Percentiles rank a stretch among this genome's conserved stretches.
Conservation (phyloP, 2,888 invertebrate species). For the Drosophila mulleri region DNA sequence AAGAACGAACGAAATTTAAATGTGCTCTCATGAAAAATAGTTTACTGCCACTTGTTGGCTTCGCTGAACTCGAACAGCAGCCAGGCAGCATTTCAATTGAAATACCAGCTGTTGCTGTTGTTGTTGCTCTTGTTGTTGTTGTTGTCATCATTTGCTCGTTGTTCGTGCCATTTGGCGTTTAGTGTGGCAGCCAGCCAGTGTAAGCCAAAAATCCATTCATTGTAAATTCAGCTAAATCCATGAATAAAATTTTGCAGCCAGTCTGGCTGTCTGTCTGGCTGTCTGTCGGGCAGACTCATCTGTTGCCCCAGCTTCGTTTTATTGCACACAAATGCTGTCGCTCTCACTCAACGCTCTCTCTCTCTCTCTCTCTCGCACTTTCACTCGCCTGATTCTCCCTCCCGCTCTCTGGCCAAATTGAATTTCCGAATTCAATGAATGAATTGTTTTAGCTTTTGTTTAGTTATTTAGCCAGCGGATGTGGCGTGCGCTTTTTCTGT, state of each 20-base stretch:
- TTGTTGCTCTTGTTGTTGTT: slow-evolving; percentile 40
- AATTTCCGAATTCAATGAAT: slow-evolving; percentile 84
- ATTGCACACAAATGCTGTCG: slow-evolving; percentile 51
- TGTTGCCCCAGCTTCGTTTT: slow-evolving; percentile 65
- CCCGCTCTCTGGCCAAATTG: slow-evolving; percentile 70
- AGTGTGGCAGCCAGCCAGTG: slow-evolving; percentile 49
- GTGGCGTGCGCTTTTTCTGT: slow-evolving; percentile 22
- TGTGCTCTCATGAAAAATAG: slow-evolving; percentile 64
- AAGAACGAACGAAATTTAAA: slow-evolving; percentile 39
- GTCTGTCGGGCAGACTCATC: slow-evolving; percentile 41
- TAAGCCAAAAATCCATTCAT: slow-evolving; percentile 73
- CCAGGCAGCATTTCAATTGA: slow-evolving; percentile 69
- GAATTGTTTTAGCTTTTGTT: slow-evolving; percentile 82
- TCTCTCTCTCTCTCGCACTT: slow-evolving; percentile 6
- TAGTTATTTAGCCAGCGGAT: slow-evolving; percentile 63
- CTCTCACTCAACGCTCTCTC: slow-evolving; percentile 4
- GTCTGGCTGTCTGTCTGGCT: slow-evolving; percentile 1
- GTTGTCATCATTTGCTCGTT: slow-evolving; percentile 77
- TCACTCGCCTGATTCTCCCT: slow-evolving; percentile 3
- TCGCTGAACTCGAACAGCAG: slow-evolving; percentile 33
- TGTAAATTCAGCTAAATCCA: slow-evolving; percentile 79
- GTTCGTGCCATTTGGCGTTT: slow-evolving; percentile 64
- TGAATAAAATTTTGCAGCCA: slow-evolving; percentile 74
- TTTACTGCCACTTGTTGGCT: slow-evolving; percentile 80
- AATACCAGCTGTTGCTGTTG: slow-evolving; percentile 60